Evolutionary conservation across 2,797 vertebrate species (phyloP), one percentile per base, ranked within the genome.

Genomic region (Odontamblyopus rebecca): DNA sequence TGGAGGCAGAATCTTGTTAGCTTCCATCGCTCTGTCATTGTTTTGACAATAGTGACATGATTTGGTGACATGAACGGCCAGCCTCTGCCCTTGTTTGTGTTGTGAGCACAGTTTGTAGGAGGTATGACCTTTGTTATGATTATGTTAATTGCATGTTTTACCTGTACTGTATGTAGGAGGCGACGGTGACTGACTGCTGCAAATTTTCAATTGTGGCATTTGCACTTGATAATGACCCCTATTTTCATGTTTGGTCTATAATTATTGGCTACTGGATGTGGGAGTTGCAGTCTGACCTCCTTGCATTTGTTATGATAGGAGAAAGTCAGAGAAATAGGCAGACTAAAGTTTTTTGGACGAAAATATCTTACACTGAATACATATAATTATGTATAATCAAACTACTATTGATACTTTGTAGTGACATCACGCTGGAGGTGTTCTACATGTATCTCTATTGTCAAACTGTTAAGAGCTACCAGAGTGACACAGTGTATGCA

Each of bases 81-180:
- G 61, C 41, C 61, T 44, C 7, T 13, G 11, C 35, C 15, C 12
- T 26, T 66, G 44, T 51, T 65, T 66, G 44, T 66, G 64, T 30
- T 66, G 44, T 48, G 38, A 16, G 41, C 26, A 48, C 23, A 27
- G 27, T 50, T 65, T 65, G 63, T 51, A 44, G 63, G 64, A 50
- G 26, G 44, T 18, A 8, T 66, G 44, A 51, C 26, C 41, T 65
- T 50, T 48, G 41, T 30, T 29, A 30, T 50, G 44, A 51, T 66
- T 50, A 51, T 27, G 26, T 66, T 66, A 66, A 66, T 50, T 66
- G 23, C 26, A 66, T 66, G 44, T 27, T 63, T 66, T 51, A 64
- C n/a, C 35, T 50, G 13, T 27, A 9, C n/a, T 29, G 13, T 27
- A 18, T 27, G 61, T 62, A 44, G 63, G 38, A 7, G 23, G 63